Evolutionary conservation across 2,113 vertebrate species (phyloP).

Genomic region (Rousettus leschenaultii): DNA sequence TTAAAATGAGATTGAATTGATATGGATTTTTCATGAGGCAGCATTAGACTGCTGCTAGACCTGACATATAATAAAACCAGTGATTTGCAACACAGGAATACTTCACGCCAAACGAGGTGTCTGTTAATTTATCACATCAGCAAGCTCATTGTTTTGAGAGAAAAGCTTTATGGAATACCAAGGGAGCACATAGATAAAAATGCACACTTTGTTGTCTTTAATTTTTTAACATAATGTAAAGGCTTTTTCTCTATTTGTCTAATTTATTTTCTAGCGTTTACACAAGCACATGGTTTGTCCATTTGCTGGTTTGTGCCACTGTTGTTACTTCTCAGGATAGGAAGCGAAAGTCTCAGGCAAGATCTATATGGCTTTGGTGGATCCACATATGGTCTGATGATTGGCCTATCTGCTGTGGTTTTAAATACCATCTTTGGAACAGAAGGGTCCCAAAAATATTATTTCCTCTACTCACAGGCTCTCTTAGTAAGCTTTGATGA

Average conservation of each 20-base stretch:
- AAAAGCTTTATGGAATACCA: slow-evolving; percentile 45
- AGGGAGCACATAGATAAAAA: background rate
- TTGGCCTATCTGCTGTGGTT: background rate
- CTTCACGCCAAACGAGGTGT: slow-evolving; percentile 17
- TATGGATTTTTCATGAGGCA: slow-evolving; percentile 66
- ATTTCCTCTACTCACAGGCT: background rate
- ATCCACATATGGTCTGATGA: background rate
- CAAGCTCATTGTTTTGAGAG: slow-evolving; percentile 50
- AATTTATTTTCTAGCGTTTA: background rate
- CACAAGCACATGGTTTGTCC: background rate
- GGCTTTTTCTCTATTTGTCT: background rate
- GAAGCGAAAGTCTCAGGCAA: background rate
- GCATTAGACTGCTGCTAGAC: slow-evolving; percentile 25
- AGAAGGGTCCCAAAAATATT: background rate
- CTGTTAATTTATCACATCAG: slow-evolving; percentile 63
- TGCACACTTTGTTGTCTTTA: background rate
- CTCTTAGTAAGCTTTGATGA: background rate
- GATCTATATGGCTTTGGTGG: background rate
- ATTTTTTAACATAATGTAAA: slow-evolving; percentile 33
- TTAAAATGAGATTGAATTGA: slow-evolving; percentile 50
- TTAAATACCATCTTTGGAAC: background rate
- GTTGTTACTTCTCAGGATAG: background rate
- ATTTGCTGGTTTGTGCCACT: background rate
- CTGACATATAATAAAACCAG: slow-evolving; percentile 56
- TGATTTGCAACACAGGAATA: slow-evolving; percentile 51